These are phyloP conservation scores for Maniola jurtina DNA, from an alignment of 1,140 invertebrate species.

Conservation along the genomic window DNA sequence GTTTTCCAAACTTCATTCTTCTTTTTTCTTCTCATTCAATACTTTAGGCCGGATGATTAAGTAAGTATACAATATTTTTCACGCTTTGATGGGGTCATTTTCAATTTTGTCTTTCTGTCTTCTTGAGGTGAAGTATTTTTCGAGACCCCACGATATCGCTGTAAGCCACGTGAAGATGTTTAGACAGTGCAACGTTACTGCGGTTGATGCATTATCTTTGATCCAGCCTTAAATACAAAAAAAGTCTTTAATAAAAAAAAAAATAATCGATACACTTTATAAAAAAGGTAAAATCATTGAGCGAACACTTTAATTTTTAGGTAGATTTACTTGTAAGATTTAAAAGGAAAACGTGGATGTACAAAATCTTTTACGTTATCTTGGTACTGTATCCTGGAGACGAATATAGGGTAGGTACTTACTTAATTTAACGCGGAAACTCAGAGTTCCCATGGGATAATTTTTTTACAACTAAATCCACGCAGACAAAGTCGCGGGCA, in stretches of 20 bases:
- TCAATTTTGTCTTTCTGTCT: conserved; percentile 32
- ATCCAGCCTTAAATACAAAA: conserved; percentile 78
- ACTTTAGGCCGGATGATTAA: neutral
- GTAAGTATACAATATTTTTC: conserved; percentile 6
- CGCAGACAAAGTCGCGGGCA: too few species aligned
- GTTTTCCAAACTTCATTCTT: conserved; percentile 1
- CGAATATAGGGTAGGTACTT: too few species aligned
- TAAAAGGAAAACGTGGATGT: too few species aligned
- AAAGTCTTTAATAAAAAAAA: neutral
- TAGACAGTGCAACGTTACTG: conserved; percentile 81
- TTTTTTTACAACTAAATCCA: too few species aligned
- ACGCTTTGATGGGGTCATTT: conserved; percentile 12
- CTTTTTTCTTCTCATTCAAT: neutral
- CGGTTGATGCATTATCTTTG: conserved; percentile 79
- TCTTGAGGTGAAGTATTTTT: conserved; percentile 61
- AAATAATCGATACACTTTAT: too few species aligned
- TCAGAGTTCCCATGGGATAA: too few species aligned
- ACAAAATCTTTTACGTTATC: too few species aligned
- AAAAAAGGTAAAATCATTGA: too few species aligned
- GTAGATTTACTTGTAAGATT: too few species aligned
- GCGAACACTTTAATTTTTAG: too few species aligned
- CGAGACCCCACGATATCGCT: conserved; percentile 79
- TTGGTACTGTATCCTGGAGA: too few species aligned
- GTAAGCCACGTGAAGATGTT: conserved; percentile 82
- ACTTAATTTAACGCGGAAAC: too few species aligned